Conservation (phyloP, 2,888 invertebrate species). For the Xanthia icteritia region DNA sequence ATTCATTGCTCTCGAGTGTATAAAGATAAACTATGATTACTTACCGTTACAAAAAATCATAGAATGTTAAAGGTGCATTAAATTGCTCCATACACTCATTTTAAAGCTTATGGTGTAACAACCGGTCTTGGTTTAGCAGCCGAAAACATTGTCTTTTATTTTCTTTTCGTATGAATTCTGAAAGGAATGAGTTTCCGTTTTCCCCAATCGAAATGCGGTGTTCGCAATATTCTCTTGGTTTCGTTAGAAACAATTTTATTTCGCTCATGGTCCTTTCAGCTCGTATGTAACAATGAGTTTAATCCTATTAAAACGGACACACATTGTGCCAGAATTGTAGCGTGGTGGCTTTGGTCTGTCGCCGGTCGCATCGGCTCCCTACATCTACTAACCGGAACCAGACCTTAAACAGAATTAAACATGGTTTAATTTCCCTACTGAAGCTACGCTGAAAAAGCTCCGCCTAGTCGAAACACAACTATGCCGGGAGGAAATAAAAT, state of each 20-base stretch:
- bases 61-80: neutral
- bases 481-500: constrained; percentile 89
- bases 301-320: constrained; percentile 89
- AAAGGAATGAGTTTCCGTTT: constrained; percentile 59
- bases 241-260: constrained; percentile 84
- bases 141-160: constrained; percentile 48
- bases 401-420: constrained; percentile 89
- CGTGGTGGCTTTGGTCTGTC: constrained; percentile 89
- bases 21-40: neutral
- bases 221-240: constrained; percentile 76
- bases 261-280: constrained; percentile 83
- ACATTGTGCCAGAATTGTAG: constrained; percentile 88
- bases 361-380: constrained; percentile 84
- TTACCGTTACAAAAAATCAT: neutral
- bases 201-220: constrained; percentile 65
- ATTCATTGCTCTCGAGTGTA: neutral
- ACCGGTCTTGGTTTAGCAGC: constrained; percentile 7
- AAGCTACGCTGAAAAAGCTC: constrained; percentile 83
- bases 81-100: constrained; percentile 1
- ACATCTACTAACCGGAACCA: constrained; percentile 86
- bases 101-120: constrained; percentile 12
- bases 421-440: constrained; percentile 89
- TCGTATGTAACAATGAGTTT: constrained; percentile 89
- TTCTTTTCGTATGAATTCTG: constrained; percentile 54
- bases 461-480: constrained; percentile 88